Evolutionary conservation across 2,113 vertebrate genomes (phyloP).

Genomic region (Suncus etruscus): DNA sequence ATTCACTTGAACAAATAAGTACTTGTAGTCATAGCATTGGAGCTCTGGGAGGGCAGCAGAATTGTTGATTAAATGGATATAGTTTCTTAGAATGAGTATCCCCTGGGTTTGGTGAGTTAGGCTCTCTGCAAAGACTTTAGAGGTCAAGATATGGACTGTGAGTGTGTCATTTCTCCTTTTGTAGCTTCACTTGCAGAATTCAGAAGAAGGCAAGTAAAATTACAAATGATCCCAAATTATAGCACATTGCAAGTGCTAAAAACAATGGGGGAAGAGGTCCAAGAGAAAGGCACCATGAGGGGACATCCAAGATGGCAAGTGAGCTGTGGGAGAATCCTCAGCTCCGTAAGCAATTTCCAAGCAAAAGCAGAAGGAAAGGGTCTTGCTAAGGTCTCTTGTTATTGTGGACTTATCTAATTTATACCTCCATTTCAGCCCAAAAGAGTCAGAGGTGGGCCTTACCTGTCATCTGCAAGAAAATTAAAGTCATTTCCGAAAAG

Average conservation of each 20-base stretch:
- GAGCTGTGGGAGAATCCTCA: not conserved
- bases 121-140: conserved; percentile 65
- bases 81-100: conserved; percentile 82
- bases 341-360: not conserved
- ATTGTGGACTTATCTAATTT: conserved; percentile 65
- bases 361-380: conserved; percentile 40
- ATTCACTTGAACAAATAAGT: conserved; percentile 90
- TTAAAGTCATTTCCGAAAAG: conserved; percentile 72
- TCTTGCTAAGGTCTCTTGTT: conserved; percentile 54
- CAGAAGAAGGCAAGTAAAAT: not conserved
- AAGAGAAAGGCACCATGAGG: accelerated
- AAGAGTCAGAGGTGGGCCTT: conserved; percentile 63
- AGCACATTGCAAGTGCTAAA: not conserved
- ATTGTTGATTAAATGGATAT: conserved; percentile 84
- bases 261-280: accelerated
- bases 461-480: conserved; percentile 72
- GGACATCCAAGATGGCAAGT: not conserved
- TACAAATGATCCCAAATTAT: not conserved
- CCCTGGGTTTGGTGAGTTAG: conserved; percentile 69
- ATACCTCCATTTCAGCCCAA: conserved; percentile 65
- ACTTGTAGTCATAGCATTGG: conserved; percentile 82
- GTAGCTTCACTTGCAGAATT: not conserved
- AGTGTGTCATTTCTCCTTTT: not conserved
- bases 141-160: not conserved
- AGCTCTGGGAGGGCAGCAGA: conserved; percentile 84